phyloP scores from a whole-genome alignment of 2,888 invertebrate species.

The Aricia artaxerxes region DNA sequence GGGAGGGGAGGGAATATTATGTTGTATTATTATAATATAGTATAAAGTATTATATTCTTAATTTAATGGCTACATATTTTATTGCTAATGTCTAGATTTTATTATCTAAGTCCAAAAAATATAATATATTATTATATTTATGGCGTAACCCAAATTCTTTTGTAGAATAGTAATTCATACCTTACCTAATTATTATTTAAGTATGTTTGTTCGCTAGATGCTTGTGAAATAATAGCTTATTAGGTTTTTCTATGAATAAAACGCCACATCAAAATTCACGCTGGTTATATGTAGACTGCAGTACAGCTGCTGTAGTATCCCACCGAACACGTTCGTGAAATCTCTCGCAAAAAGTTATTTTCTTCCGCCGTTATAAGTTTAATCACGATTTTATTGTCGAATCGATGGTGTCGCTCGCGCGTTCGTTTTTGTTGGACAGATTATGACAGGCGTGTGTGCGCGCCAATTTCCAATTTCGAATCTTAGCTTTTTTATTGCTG shows the following conservation, averaged over 20 bases:
- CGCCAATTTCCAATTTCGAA: conserved; percentile 29
- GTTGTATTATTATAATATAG: too few species aligned
- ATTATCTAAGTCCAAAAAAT: not conserved
- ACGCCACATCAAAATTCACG: not conserved
- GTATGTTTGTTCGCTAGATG: too few species aligned
- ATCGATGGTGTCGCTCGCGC: conserved; percentile 31
- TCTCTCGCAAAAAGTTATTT: conserved; percentile 17
- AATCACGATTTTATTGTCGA: conserved; percentile 38
- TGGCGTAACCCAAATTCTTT: too few species aligned
- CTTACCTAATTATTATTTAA: too few species aligned
- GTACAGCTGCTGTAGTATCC: not conserved
- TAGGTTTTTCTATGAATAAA: not conserved
- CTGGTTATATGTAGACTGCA: not conserved
- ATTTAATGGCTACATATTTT: not conserved
- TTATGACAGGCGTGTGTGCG: conserved; percentile 23
- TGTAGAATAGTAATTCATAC: not conserved
- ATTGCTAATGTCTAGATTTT: too few species aligned
- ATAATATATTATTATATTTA: not conserved
- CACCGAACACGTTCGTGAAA: not conserved
- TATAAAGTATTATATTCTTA: not conserved
- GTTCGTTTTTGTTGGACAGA: conserved; percentile 27
- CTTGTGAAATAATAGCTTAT: too few species aligned
- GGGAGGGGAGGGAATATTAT: too few species aligned
- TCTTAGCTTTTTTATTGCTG: not conserved
- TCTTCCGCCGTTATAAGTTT: conserved; percentile 32